Evolutionary conservation across 1,140 invertebrate species (phyloP).

Genomic region (Nasonia longicornis): DNA sequence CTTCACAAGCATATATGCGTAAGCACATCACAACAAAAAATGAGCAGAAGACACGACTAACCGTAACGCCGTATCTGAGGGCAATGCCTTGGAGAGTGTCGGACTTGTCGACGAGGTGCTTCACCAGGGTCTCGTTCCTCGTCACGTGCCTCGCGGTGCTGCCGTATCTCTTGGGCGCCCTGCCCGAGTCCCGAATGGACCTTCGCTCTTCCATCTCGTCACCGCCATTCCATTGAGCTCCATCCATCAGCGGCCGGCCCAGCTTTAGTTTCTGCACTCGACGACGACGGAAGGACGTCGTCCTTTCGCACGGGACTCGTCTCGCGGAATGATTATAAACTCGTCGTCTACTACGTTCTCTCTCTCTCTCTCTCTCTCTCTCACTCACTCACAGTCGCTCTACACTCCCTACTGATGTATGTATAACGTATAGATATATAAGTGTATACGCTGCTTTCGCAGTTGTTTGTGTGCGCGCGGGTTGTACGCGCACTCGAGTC

Average conservation of each 20-base stretch:
- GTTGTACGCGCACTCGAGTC: neutral
- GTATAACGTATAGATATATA: neutral
- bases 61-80: slow-evolving; percentile 91
- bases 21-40: too few species aligned
- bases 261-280: neutral
- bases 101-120: slow-evolving; percentile 81
- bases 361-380: neutral
- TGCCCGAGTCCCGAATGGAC: slow-evolving; percentile 85
- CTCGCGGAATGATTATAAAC: neutral
- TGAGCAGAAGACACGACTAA: slow-evolving; percentile 60
- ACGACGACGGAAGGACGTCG: slow-evolving; percentile 17
- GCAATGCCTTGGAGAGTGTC: slow-evolving; percentile 95
- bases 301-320: slow-evolving; percentile 6
- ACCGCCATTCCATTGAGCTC: slow-evolving; percentile 66
- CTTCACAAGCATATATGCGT: too few species aligned
- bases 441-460: too few species aligned
- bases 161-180: slow-evolving; percentile 89
- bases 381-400: neutral
- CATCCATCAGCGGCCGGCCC: slow-evolving; percentile 38
- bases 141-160: slow-evolving; percentile 80
- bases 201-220: slow-evolving; percentile 85
- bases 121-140: slow-evolving; percentile 79
- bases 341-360: neutral
- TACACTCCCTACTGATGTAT: neutral
- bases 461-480: too few species aligned